phyloP scores from a whole-genome alignment of 2,113 vertebrate genomes.

The Lucifuga dentata region DNA sequence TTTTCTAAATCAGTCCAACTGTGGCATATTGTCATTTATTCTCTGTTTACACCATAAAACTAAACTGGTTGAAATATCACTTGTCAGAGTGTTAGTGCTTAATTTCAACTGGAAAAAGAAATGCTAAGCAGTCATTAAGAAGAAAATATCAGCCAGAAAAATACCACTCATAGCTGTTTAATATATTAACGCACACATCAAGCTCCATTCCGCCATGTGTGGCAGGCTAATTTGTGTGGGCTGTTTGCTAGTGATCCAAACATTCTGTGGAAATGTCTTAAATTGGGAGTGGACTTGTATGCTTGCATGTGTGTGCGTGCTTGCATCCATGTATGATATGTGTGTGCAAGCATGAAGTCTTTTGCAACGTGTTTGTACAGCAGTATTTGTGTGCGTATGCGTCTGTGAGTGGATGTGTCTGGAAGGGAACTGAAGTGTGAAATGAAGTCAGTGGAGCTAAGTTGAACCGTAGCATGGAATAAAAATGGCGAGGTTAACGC shows the following conservation, averaged over 20 bases:
- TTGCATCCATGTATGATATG: background rate
- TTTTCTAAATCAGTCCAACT: conserved; percentile 35
- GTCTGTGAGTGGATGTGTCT: conserved; percentile 16
- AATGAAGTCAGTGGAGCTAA: conserved; percentile 64
- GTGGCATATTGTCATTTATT: conserved; percentile 36
- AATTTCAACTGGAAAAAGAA: conserved; percentile 24
- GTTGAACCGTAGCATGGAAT: conserved; percentile 37
- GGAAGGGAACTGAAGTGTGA: conserved; percentile 59
- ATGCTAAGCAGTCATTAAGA: conserved; percentile 32
- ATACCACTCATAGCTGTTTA: conserved; percentile 65
- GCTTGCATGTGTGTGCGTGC: too few relatives aligned
- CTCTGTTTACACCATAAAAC: conserved; percentile 5
- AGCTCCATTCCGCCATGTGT: conserved; percentile 38
- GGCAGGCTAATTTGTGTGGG: conserved; percentile 65
- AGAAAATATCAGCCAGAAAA: conserved; percentile 41
- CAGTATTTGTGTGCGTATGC: background rate
- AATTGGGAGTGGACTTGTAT: conserved; percentile 37
- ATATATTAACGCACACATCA: conserved; percentile 63
- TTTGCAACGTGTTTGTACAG: conserved; percentile 19
- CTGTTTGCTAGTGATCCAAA: conserved; percentile 63
- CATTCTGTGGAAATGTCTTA: conserved; percentile 49
- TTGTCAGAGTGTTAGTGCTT: conserved; percentile 21
- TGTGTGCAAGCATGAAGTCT: conserved; percentile 9
- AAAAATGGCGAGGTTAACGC: conserved; percentile 18
- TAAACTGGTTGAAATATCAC: conserved; percentile 18